Evolutionary conservation across 2,888 invertebrate species (phyloP), one percentile per base, ranked within the genome.

Genomic region (Griposia aprilina): DNA sequence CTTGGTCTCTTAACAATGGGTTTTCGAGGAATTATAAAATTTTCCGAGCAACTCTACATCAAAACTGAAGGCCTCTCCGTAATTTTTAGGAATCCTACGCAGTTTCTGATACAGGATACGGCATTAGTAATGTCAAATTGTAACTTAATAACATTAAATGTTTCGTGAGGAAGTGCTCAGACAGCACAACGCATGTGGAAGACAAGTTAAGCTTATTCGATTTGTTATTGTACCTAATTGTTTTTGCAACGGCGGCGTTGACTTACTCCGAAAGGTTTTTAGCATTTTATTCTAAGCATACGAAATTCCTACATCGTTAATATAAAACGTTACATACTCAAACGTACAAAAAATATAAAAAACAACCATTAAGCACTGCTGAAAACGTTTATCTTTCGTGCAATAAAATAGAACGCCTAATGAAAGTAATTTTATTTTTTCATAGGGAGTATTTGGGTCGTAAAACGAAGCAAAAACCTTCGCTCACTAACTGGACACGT

Each of bases 361-460:
- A 59, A 67, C n/a, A 68, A 20, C 30, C 30, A n/a, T n/a, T n/a
- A 60, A 70, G 52, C 57, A 59, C 36, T 59, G 26, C 63, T 55
- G 60, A 55, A 72, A 69, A 73, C 69, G 62, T 69, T 66, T 66
- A 68, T 82, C 57, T 67, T 63, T 67, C 63, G 26, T 71, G 78
- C 60, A 71, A 76, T 78, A 72, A 63, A 76, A 78, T 78, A 72
- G 66, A 76, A 78, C 20, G 55, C 55, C 62, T 74, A 70, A 80
- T 80, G 57, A 83, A 85, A 83, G 72, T 80, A 74, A 77, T 85
- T 80, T 80, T 60, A 67, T 80, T 83, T 86, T 86, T 86, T 74
- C 73, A 52, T 60, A 50, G 41, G 30, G 62, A 66, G 57, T 52
- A 85, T 75, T 80, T 74, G 69, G 55, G 75, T 59, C 73, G 65